Percentiles rank a stretch among this genome's conserved stretches.
Conservation (phyloP, 2,113 vertebrate genomes). For the Oryctolagus cuniculus region DNA sequence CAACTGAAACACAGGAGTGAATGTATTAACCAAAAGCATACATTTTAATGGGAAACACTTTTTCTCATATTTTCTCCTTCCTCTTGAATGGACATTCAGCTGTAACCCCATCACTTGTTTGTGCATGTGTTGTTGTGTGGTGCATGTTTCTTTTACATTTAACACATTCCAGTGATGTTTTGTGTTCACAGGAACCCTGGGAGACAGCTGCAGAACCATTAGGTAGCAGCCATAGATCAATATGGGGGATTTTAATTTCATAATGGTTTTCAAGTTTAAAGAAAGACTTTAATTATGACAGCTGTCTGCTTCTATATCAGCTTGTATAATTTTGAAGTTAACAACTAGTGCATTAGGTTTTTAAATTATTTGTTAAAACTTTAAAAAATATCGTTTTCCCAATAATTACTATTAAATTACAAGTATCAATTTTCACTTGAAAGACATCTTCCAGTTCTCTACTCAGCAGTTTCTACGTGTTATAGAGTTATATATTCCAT, state of each 20-base stretch:
- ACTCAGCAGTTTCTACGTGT: background rate
- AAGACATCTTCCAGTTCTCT: background rate
- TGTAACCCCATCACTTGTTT: background rate
- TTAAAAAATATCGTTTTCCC: background rate
- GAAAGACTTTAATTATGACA: conserved; percentile 67
- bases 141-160: background rate
- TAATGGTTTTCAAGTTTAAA: conserved; percentile 58
- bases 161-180: conserved; percentile 24
- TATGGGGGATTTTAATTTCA: conserved; percentile 54
- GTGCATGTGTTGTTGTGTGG: too few species aligned
- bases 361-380: conserved; percentile 49
- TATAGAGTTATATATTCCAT: background rate
- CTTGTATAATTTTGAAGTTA: conserved; percentile 61
- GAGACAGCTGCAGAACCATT: background rate
- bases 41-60: background rate
- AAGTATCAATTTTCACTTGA: background rate
- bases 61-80: conserved; percentile 24
- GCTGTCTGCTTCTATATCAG: background rate
- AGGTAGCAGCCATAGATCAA: conserved; percentile 59
- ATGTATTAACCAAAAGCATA: background rate
- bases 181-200: background rate
- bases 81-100: background rate
- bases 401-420: conserved; percentile 11
- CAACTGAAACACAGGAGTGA: background rate
- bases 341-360: conserved; percentile 52